Evolutionary conservation across 2,113 vertebrate species (phyloP), one percentile per base, ranked within the genome.

Genomic region (Procavia capensis): DNA sequence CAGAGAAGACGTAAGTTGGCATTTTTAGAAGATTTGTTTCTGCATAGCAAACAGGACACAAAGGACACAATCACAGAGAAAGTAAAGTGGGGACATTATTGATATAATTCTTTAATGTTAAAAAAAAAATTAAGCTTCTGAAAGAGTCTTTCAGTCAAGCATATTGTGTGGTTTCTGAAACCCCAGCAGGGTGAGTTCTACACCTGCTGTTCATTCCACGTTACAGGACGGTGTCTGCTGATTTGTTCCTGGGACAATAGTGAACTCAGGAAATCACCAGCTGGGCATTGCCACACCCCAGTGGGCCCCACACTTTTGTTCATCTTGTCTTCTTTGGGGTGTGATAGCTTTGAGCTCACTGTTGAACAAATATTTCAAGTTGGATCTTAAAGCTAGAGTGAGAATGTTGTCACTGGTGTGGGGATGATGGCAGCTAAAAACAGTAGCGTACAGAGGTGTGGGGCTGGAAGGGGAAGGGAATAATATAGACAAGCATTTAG

Each of bases 31-130:
- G 79, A 29, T 70, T 92, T 95, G 54, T 92, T 91, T 84, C 95
- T 91, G 85, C 93, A 86, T 78, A 96, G 72, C 85, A 96, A 96
- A 93, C 57, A 96, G 80, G 92, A 94, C 64, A 88, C 92, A 93
- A 96, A 96, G 64, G 84, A 81, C 57, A 39, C 79, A 96, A 96
- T 96, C 93, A 97, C 84, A 97, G 90, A 96, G 96, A 96, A 89
- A 47, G 76, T 10, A 22, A 89, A 96, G 94, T 93, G 72, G 92
- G 87, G 92, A 81, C 94, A 95, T 93, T 94, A 94, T 96, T 90
- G 95, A 94, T 94, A 96, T 94, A 96, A 94, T 96, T 96, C 92
- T 95, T 96, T 93, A 95, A 96, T 96, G 90, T 93, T 97, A 95
- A 84, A 96, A 95, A 96, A 95, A 96, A 72, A 85, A 94, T 87